Base-by-base conservation (phyloP, 2,797 vertebrate species). In the Antennarius maculatus region DNA sequence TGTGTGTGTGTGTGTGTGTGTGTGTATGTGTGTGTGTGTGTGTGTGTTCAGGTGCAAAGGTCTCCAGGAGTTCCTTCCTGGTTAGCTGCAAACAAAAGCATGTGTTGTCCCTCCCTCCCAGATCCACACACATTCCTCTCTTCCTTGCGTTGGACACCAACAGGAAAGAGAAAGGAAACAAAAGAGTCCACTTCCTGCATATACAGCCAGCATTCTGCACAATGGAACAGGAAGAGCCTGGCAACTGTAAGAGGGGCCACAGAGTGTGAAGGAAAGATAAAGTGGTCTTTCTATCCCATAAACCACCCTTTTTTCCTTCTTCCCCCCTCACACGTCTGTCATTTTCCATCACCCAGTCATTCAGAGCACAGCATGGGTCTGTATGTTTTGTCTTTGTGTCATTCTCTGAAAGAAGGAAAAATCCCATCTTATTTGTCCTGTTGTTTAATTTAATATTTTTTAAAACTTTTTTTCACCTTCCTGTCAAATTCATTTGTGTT, bases 81-180 rank as follows among this genome's bases (percentile, higher is more conserved):
- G 86, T 87, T 74, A 79, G 85, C 71, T 48, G 60, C 77, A 80
- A 83, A 89, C 74, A 79, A 75, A 76, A 43, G 60, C 15, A 0
- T 59, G 64, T 67, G 83, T 86, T 82, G 79, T 78, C 61, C 57
- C 70, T 60, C 54, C 54, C 76, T 69, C 60, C 45, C 27, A 69
- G 63, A 52, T 65, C 61, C 48, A 57, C 81, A 66, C 70, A 61
- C 79, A 80, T 84, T 75, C 79, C 72, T 73, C 62, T 54, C 65
- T 53, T 69, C 50, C 43, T 63, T 58, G 54, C 14, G 57, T 60
- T 81, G 10, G 6, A 71, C 77, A 71, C 76, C 78, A 76, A 77
- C 88, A 91, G 91, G 92, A 93, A 90, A 87, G 82, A 86, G 84
- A 86, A 37, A 77, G 89, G 91, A 90, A 89, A 88, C 89, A 89